A percentile compares a stretch with the other conserved stretches of the same genome.
phyloP scores from a whole-genome alignment of 2,113 vertebrate species.

The Sigmodon hispidus region DNA sequence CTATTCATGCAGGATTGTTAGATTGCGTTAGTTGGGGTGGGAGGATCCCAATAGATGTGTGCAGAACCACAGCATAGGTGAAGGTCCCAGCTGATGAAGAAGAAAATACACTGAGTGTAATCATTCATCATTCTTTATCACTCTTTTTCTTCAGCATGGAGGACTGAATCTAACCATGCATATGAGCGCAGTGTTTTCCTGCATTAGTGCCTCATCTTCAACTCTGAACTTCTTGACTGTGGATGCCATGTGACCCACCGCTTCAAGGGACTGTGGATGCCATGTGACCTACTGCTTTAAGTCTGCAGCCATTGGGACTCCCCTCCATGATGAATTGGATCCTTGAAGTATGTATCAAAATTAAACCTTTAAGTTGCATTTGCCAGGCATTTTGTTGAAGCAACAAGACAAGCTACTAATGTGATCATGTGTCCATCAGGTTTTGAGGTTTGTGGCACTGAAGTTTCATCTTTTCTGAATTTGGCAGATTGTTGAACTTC shows the following conservation, averaged over 20 bases:
- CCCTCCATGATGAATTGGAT: neutral
- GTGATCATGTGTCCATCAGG: neutral
- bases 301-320: neutral
- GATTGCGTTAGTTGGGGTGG: neutral
- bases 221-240: neutral
- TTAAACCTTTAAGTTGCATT: neutral
- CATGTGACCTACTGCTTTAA: neutral
- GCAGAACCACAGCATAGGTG: neutral
- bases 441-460: neutral
- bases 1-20: too few relatives aligned
- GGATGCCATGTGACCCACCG: neutral
- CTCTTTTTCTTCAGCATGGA: neutral
- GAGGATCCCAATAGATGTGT: neutral
- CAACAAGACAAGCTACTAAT: neutral
- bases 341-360: neutral
- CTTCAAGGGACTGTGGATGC: neutral
- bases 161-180: neutral
- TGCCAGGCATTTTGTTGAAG: neutral
- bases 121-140: neutral
- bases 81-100: neutral
- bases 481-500: slow-evolving; percentile 1
- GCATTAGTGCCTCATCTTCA: too few relatives aligned
- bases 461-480: neutral
- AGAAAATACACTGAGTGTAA: neutral
- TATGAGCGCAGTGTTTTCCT: neutral